Evolutionary conservation across 2,888 invertebrate genomes (phyloP).

Genomic region (Metopia argyrocephala): DNA sequence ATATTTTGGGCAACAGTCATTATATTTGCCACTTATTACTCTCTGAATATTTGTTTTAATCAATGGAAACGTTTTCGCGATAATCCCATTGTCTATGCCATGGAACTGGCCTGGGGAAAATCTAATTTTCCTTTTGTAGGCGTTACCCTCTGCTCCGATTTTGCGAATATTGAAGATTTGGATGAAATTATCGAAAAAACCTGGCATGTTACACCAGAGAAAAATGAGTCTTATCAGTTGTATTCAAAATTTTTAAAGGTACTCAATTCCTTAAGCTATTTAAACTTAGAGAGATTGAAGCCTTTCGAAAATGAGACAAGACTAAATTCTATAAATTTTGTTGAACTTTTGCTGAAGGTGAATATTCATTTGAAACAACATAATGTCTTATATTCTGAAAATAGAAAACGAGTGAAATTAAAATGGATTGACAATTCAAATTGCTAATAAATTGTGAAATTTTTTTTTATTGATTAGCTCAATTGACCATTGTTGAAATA

Average conservation of each 20-base stretch:
- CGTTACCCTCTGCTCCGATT: constrained; percentile 79
- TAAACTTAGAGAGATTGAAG: constrained; percentile 67
- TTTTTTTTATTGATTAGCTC: too few species aligned
- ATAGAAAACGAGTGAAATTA: too few species aligned
- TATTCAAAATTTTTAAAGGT: constrained; percentile 70
- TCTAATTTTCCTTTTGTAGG: constrained; percentile 79
- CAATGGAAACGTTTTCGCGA: constrained; percentile 79
- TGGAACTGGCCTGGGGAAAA: constrained; percentile 79
- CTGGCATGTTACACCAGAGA: constrained; percentile 65
- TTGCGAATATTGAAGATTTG: constrained; percentile 72
- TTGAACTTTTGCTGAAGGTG: constrained; percentile 67
- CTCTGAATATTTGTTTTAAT: constrained; percentile 69
- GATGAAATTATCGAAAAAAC: constrained; percentile 72
- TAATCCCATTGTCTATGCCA: constrained; percentile 80
- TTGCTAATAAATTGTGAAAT: too few species aligned
- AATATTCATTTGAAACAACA: constrained; percentile 17
- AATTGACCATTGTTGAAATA: too few species aligned
- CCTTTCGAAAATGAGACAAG: constrained; percentile 70
- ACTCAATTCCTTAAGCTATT: constrained; percentile 68
- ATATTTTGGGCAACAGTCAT: constrained; percentile 72
- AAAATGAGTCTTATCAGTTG: constrained; percentile 62
- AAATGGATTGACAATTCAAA: too few species aligned
- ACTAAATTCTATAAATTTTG: constrained; percentile 67
- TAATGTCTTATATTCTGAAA: too few species aligned
- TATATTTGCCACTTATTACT: constrained; percentile 69